Percentiles rank a stretch among this genome's conserved stretches.
Evolutionary conservation across 2,113 vertebrate genomes (phyloP).

Genomic region (Cervus canadensis): DNA sequence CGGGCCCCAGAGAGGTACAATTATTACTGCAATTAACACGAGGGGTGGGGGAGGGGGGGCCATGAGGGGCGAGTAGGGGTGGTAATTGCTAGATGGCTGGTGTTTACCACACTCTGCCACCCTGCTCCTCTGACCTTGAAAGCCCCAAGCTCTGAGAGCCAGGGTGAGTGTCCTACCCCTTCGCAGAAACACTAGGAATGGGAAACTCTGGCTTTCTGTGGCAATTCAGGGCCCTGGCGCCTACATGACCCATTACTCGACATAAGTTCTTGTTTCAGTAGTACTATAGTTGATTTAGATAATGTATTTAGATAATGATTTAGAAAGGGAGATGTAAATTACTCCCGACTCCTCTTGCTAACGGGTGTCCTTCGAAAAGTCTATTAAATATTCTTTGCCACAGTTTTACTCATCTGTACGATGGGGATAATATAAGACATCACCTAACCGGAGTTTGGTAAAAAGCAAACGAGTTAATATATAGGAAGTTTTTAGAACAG

Average conservation of each 20-base stretch:
- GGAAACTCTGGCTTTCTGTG: not conserved
- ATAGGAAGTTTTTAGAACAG: not conserved
- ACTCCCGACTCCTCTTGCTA: not conserved
- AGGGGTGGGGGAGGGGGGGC: accelerated
- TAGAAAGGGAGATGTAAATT: accelerated
- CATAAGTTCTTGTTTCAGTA: not conserved
- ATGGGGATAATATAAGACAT: not conserved
- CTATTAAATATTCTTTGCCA: not conserved
- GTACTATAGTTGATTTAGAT: not conserved
- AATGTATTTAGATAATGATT: no score
- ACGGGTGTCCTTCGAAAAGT: accelerated
- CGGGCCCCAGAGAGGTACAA: accelerated
- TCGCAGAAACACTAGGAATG: not conserved
- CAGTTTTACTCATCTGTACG: not conserved
- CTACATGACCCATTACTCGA: accelerated
- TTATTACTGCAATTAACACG: not conserved
- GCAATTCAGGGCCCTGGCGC: not conserved
- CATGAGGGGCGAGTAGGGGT: not conserved
- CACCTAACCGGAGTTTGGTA: not conserved
- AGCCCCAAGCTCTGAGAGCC: accelerated
- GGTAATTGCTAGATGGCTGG: not conserved
- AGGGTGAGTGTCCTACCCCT: accelerated
- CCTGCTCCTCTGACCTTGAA: accelerated
- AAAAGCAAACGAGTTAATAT: not conserved
- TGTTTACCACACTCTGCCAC: not conserved